Conservation (phyloP, 1,140 invertebrate genomes). For the Scaptomyza graminum region DNA sequence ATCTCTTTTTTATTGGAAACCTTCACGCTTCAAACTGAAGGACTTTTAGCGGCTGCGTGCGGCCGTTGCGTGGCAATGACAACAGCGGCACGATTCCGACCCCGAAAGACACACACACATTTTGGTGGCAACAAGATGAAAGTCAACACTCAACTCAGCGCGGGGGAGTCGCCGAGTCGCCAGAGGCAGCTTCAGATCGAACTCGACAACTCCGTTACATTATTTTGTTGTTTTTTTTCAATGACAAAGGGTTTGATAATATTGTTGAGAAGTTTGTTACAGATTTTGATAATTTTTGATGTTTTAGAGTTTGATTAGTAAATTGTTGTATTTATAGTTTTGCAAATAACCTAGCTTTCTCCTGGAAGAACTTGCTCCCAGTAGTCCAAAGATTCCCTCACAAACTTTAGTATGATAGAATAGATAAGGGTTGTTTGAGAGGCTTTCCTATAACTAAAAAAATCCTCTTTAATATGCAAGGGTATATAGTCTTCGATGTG, state of each 20-base stretch:
- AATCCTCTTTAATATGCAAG: too few species aligned
- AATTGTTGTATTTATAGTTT: too few species aligned
- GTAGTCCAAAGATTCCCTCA: too few species aligned
- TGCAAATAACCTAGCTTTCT: too few species aligned
- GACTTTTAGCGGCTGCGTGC: constrained; percentile 62
- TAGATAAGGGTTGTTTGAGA: too few species aligned
- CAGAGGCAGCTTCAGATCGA: constrained; percentile 9
- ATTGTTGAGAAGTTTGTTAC: background rate
- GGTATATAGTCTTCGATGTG: background rate
- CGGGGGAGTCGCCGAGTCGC: constrained; percentile 7
- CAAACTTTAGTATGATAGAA: too few species aligned
- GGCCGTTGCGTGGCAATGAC: constrained; percentile 56
- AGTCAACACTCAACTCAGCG: constrained; percentile 71
- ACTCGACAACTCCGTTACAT: constrained; percentile 27
- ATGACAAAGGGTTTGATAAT: too few species aligned
- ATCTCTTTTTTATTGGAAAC: constrained; percentile 44
- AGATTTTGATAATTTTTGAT: too few species aligned
- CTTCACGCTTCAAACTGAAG: constrained; percentile 79
- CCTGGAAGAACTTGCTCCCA: too few species aligned
- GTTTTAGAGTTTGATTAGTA: too few species aligned
- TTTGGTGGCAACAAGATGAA: constrained; percentile 66
- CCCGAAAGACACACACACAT: constrained; percentile 6
- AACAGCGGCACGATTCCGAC: constrained; percentile 46
- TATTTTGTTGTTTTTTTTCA: too few species aligned
- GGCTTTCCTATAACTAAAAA: too few species aligned